Percentiles rank a stretch among this genome's conserved stretches.
These are phyloP conservation scores for Mongoloraphidia duomilia DNA, from an alignment of 2,888 invertebrate genomes.

Conservation along the genomic window DNA sequence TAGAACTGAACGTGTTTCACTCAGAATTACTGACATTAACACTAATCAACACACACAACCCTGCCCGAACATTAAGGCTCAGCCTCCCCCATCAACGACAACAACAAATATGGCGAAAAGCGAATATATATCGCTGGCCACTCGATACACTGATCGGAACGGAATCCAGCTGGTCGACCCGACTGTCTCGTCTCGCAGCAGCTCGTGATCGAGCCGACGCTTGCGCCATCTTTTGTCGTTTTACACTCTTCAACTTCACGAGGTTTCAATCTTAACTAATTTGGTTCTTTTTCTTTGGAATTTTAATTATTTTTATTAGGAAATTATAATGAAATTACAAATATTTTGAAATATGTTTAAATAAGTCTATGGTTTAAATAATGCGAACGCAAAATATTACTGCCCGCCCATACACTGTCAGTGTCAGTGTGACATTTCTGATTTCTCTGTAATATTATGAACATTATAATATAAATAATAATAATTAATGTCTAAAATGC, in stretches of 20 bases:
- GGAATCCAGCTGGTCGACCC: background rate
- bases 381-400: too few species aligned
- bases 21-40: constrained; percentile 12
- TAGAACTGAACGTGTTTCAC: constrained; percentile 5
- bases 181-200: background rate
- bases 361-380: too few species aligned
- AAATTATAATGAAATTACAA: too few species aligned
- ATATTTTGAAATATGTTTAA: too few species aligned
- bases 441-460: too few species aligned
- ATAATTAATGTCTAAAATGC: too few species aligned
- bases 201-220: background rate
- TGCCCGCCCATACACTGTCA: too few species aligned
- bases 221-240: constrained; percentile 1
- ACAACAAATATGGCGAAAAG: constrained; percentile 65
- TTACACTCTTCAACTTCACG: background rate
- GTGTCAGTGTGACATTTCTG: too few species aligned
- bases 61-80: constrained; percentile 20
- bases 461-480: too few species aligned
- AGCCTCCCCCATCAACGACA: constrained; percentile 55
- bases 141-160: background rate
- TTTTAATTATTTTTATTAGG: background rate
- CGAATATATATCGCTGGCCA: background rate
- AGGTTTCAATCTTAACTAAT: background rate
- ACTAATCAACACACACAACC: constrained; percentile 18
- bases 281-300: background rate